phyloP scores from a whole-genome alignment of 64 coral and sea anemone species.

The Stichodactyla mertensii region DNA sequence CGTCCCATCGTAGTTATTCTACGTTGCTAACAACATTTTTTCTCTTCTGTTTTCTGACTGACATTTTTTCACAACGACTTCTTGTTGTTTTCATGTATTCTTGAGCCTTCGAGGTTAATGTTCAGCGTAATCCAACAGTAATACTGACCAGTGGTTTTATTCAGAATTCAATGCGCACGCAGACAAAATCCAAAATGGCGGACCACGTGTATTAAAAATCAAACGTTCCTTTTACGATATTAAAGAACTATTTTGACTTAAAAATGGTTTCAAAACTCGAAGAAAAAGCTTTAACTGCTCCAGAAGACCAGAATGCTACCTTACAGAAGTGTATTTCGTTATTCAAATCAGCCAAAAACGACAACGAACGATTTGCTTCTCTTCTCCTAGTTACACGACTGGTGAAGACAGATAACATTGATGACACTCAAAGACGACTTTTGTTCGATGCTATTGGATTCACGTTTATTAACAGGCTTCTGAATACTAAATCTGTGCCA shows the following conservation, averaged over 20 bases:
- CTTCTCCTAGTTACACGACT: conserved; percentile 70
- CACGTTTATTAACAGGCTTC: conserved; percentile 53
- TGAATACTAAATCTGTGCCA: conserved; percentile 47
- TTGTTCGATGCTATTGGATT: conserved; percentile 78
- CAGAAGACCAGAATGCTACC: conserved; percentile 15
- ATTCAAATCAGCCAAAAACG: conserved; percentile 56
- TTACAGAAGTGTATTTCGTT: conserved; percentile 70
- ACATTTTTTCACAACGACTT: not conserved
- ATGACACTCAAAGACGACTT: conserved; percentile 28
- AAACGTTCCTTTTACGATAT: conserved; percentile 1
- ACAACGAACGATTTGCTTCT: conserved; percentile 85
- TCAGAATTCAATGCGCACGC: not conserved
- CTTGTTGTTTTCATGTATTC: conserved; percentile 1
- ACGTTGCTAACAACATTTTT: not conserved
- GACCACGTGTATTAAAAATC: not conserved
- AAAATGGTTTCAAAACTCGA: not conserved
- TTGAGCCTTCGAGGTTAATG: not conserved
- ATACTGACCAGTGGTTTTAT: not conserved
- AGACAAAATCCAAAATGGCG: not conserved
- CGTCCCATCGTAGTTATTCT: not conserved
- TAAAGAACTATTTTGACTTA: not conserved
- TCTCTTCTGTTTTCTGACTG: not conserved
- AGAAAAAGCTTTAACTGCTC: not conserved
- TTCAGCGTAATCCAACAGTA: not conserved
- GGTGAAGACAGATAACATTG: conserved; percentile 46